These are phyloP conservation scores for Torymus tubicola DNA, from an alignment of 2,888 invertebrate genomes.

Conservation along the genomic window DNA sequence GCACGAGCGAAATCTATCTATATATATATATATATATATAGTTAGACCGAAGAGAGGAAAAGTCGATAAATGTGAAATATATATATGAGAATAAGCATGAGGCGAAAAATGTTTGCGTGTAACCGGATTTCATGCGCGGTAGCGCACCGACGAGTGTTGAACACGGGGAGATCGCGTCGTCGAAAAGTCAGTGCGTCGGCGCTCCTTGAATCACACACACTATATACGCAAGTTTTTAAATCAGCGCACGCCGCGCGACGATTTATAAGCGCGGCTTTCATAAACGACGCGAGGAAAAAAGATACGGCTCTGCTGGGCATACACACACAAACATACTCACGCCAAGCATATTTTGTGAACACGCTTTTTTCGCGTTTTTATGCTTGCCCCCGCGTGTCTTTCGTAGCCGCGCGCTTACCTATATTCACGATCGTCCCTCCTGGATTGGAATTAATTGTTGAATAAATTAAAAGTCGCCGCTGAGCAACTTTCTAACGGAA, in stretches of 20 bases:
- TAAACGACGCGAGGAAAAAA: slow-evolving; percentile 34
- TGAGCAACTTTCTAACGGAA: slow-evolving; percentile 33
- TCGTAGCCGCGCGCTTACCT: background rate
- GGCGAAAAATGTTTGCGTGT: background rate
- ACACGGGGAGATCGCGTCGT: background rate
- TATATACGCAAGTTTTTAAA: slow-evolving; percentile 36
- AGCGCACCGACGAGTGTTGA: background rate
- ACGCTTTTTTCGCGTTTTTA: slow-evolving; percentile 32
- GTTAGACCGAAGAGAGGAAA: background rate
- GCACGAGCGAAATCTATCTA: background rate
- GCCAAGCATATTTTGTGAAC: background rate
- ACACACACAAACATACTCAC: too few relatives aligned
- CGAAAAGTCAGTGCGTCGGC: slow-evolving; percentile 6
- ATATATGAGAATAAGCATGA: background rate
- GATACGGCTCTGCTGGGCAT: background rate
- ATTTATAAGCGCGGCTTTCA: slow-evolving; percentile 40
- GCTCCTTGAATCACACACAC: slow-evolving; percentile 24
- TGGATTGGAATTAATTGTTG: slow-evolving; percentile 30
- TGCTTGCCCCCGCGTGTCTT: background rate
- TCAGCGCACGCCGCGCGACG: slow-evolving; percentile 17
- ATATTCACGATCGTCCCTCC: background rate
- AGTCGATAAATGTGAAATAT: background rate
- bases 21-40: background rate
- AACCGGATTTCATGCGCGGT: background rate
- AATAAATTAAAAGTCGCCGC: slow-evolving; percentile 41